phyloP scores from a whole-genome alignment of 1,140 invertebrate genomes.

The Drosophila ohnishii region DNA sequence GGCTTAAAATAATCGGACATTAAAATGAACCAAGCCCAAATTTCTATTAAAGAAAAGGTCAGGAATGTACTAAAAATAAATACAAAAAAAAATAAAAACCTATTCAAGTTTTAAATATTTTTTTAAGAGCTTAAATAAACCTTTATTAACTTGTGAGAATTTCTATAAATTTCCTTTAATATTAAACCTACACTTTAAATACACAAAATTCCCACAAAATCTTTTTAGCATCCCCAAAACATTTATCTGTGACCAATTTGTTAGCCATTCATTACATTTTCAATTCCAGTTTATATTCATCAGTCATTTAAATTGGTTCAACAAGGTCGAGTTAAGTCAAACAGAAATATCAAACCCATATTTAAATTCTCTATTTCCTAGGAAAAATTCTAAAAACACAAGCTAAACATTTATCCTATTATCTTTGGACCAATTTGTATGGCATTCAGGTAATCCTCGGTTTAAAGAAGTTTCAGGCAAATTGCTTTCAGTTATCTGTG shows the following conservation, averaged over 20 bases:
- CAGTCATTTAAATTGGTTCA: conserved; percentile 13
- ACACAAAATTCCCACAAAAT: too few relatives aligned
- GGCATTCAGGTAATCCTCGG: conserved; percentile 32
- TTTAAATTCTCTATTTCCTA: conserved; percentile 16
- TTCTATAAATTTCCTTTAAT: background rate
- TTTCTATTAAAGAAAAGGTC: background rate
- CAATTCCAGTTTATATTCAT: conserved; percentile 12
- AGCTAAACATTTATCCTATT: conserved; percentile 29
- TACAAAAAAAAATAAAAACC: background rate
- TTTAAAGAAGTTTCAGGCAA: conserved; percentile 25
- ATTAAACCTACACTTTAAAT: background rate
- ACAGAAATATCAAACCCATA: conserved; percentile 9
- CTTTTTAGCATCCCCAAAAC: background rate
- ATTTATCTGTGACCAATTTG: background rate
- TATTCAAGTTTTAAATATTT: background rate
- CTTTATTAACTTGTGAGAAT: background rate
- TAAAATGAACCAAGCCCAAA: background rate
- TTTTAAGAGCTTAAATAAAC: background rate
- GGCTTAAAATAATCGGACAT: background rate
- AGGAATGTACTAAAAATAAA: background rate
- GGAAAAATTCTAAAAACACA: background rate
- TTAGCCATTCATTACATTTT: conserved; percentile 4
- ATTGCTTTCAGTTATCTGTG: conserved; percentile 20
- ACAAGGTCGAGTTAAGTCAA: conserved; percentile 25
- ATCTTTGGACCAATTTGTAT: conserved; percentile 21